Conservation (phyloP, 2,888 invertebrate species). For the Eucera pruinosa region DNA sequence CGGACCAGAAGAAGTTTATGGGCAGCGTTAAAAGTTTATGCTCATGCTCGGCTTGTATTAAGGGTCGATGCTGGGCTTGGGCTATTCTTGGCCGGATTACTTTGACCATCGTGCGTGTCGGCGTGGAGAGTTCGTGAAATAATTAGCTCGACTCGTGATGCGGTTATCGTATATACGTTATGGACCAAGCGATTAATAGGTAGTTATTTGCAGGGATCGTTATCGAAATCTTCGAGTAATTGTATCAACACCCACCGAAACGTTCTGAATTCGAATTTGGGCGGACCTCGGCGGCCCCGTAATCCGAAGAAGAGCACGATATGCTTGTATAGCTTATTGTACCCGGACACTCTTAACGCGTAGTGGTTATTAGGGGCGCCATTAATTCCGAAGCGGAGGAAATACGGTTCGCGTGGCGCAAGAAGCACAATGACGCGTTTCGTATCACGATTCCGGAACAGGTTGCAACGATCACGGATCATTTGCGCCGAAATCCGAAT, state of each 20-base stretch:
- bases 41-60: background rate
- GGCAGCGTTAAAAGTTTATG: slow-evolving; percentile 29
- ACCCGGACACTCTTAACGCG: too few species aligned
- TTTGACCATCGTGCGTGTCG: background rate
- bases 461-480: slow-evolving; percentile 49
- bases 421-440: slow-evolving; percentile 30
- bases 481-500: slow-evolving; percentile 40
- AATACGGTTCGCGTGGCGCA: slow-evolving; percentile 20
- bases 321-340: too few species aligned
- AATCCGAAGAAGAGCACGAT: too few species aligned
- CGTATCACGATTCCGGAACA: slow-evolving; percentile 41
- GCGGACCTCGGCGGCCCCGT: too few species aligned
- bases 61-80: too few species aligned
- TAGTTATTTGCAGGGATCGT: too few species aligned
- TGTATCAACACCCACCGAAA: too few species aligned
- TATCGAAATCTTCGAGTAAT: too few species aligned
- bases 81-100: background rate
- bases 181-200: too few species aligned
- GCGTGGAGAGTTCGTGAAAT: background rate
- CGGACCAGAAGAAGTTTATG: background rate
- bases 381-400: slow-evolving; percentile 19
- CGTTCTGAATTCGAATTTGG: too few species aligned
- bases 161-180: too few species aligned
- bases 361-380: background rate
- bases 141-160: background rate